Percentiles rank a stretch among this genome's conserved stretches.
Evolutionary conservation across 2,113 vertebrate species (phyloP).

Genomic region (Aramus guarauna): DNA sequence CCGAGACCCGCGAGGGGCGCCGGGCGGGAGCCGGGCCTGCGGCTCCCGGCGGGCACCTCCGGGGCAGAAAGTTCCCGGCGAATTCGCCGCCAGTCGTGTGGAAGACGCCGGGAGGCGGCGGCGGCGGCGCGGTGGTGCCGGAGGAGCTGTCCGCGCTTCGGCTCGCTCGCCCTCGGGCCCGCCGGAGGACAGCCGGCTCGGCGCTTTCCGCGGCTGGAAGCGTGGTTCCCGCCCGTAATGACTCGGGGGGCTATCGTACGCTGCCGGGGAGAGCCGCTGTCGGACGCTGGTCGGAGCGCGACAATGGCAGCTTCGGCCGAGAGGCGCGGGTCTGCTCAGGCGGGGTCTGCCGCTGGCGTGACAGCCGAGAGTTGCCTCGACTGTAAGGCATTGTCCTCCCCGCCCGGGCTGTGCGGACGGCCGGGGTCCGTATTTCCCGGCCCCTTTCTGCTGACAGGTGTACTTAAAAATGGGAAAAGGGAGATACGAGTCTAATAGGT

Average conservation of each 20-base stretch:
- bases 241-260: not conserved
- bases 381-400: not conserved
- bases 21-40: not conserved
- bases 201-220: not conserved
- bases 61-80: not conserved
- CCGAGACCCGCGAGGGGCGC: not conserved
- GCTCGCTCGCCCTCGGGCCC: not conserved
- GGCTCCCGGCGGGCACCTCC: not conserved
- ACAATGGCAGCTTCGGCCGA: not conserved
- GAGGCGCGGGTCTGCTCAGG: not conserved
- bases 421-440: not conserved
- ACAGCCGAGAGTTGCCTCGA: not conserved
- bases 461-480: not conserved
- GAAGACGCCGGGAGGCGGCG: not conserved
- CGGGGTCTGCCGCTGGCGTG: not conserved
- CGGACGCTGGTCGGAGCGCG: not conserved
- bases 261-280: not conserved
- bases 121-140: not conserved
- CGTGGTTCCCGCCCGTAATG: not conserved
- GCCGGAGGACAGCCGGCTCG: not conserved
- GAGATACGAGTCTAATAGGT: accelerated
- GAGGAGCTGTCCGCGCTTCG: conserved; percentile 17
- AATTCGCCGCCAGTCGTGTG: not conserved
- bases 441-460: not conserved
- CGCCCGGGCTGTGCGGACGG: not conserved